A percentile compares a stretch with the other conserved stretches of the same genome.
Evolutionary conservation across 2,113 vertebrate species (phyloP).

Genomic region (Tragelaphus scriptus): DNA sequence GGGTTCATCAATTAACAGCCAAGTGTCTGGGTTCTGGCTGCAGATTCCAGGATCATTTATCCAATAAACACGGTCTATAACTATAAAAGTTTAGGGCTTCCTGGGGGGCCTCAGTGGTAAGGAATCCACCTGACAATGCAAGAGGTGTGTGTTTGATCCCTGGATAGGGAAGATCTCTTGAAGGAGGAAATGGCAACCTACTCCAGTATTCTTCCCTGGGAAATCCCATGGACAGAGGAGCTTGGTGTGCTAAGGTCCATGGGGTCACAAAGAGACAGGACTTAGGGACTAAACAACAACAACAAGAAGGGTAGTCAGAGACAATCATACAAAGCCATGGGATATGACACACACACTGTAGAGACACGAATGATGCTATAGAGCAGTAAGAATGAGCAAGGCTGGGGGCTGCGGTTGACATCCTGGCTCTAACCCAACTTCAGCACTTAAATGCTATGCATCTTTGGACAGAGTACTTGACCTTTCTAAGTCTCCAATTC

Average conservation of each 20-base stretch:
- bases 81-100: not conserved
- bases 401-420: not conserved
- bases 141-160: not conserved
- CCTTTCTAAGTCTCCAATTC: not conserved
- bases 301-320: not conserved
- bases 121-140: not conserved
- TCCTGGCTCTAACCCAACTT: not conserved
- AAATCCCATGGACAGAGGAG: not conserved
- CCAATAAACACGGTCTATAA: not conserved
- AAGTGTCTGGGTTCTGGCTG: not conserved
- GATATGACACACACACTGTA: too few species aligned
- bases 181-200: not conserved
- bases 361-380: rapidly evolving
- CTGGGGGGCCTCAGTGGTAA: not conserved
- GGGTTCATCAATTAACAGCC: too few species aligned
- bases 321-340: not conserved
- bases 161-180: not conserved
- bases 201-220: not conserved
- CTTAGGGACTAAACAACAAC: not conserved
- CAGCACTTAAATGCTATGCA: not conserved
- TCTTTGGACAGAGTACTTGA: not conserved
- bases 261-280: not conserved
- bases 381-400: not conserved
- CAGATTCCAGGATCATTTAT: not conserved
- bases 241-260: not conserved